Conservation (phyloP, 1,140 invertebrate genomes). For the Drosophila leontia region DNA sequence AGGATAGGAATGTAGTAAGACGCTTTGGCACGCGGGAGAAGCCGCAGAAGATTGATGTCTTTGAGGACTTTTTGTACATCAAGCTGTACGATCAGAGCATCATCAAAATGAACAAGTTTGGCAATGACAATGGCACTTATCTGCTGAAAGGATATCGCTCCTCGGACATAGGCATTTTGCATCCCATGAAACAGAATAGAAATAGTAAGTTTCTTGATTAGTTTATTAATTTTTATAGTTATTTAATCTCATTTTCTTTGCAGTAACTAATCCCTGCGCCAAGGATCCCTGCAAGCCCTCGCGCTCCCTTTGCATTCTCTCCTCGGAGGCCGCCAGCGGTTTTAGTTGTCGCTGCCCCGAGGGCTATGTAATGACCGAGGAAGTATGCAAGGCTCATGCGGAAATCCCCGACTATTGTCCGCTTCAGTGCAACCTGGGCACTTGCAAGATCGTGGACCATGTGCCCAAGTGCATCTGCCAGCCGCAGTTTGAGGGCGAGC, state of each 20-base stretch:
- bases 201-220: slow-evolving; percentile 82
- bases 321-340: slow-evolving; percentile 75
- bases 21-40: slow-evolving; percentile 86
- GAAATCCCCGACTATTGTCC: slow-evolving; percentile 83
- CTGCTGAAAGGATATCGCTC: slow-evolving; percentile 87
- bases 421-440: slow-evolving; percentile 86
- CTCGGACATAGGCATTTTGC: slow-evolving; percentile 89
- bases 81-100: slow-evolving; percentile 89
- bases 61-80: slow-evolving; percentile 90
- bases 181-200: slow-evolving; percentile 88
- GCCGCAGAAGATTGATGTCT: slow-evolving; percentile 90
- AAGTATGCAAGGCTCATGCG: slow-evolving; percentile 65
- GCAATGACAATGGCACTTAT: slow-evolving; percentile 86
- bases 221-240: not conserved
- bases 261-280: slow-evolving; percentile 85
- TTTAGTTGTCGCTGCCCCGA: slow-evolving; percentile 89
- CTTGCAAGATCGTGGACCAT: slow-evolving; percentile 86
- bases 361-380: slow-evolving; percentile 85
- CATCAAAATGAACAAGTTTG: slow-evolving; percentile 90
- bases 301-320: slow-evolving; percentile 87
- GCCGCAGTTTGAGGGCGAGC: slow-evolving; percentile 87
- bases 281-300: slow-evolving; percentile 86
- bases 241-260: not conserved
- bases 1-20: slow-evolving; percentile 87
- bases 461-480: slow-evolving; percentile 87